phyloP scores from a whole-genome alignment of 2,797 vertebrate genomes.

The Brachymystax lenok region DNA sequence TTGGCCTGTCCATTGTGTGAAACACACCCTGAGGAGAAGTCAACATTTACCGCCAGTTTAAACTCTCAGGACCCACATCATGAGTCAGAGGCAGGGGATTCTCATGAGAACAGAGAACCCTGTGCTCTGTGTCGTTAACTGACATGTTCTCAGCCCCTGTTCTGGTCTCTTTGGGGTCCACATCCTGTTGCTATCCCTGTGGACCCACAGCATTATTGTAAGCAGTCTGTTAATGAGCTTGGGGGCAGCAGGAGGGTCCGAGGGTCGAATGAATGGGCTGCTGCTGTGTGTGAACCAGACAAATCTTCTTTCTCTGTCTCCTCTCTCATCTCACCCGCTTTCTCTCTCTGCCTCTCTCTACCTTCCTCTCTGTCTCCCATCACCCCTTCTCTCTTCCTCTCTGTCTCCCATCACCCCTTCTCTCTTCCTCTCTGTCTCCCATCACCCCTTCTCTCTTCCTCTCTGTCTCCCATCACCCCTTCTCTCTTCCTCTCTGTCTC shows the following conservation, averaged over 20 bases:
- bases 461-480: too few relatives aligned
- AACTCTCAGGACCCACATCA: neutral
- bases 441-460: too few relatives aligned
- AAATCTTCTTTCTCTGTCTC: neutral
- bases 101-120: conserved; percentile 47
- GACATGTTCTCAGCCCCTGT: conserved; percentile 17
- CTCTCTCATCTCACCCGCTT: neutral
- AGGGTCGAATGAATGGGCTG: neutral
- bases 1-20: neutral
- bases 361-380: neutral
- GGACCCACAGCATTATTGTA: conserved; percentile 3
- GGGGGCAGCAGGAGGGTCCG: neutral
- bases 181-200: conserved; percentile 40
- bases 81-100: neutral
- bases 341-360: neutral
- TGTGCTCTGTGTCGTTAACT: conserved; percentile 39
- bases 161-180: conserved; percentile 42
- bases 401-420: conserved; percentile 2
- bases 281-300: neutral
- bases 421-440: conserved; percentile 14
- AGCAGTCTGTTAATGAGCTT: neutral
- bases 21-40: neutral
- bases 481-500: conserved; percentile 17
- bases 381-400: neutral
- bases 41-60: neutral